Conservation (phyloP, 2,113 vertebrate genomes). For the Oncorhynchus masou region DNA sequence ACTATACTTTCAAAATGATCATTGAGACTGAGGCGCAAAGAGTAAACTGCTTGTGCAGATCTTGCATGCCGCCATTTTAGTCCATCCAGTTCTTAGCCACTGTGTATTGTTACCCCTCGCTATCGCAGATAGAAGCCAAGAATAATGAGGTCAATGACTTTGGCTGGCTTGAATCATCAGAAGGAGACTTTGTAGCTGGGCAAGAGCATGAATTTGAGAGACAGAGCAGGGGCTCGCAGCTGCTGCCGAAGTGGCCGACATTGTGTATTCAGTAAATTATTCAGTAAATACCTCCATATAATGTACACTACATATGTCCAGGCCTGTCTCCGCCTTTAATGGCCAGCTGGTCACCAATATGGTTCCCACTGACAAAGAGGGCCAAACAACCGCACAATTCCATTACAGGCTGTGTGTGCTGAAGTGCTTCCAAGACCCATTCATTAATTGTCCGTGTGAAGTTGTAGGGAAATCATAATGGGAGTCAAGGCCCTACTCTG, state of each 20-base stretch:
- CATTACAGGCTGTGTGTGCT: slow-evolving; percentile 67
- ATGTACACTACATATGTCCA: slow-evolving; percentile 79
- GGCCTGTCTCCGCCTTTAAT: slow-evolving; percentile 71
- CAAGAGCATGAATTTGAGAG: slow-evolving; percentile 40
- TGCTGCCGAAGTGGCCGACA: slow-evolving; percentile 58
- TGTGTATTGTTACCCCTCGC: slow-evolving; percentile 44
- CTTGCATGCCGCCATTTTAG: slow-evolving; percentile 33
- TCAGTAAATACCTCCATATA: slow-evolving; percentile 77
- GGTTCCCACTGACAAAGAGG: slow-evolving; percentile 68
- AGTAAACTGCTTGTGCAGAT: slow-evolving; percentile 37
- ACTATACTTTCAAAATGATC: slow-evolving; percentile 44
- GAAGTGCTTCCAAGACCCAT: slow-evolving; percentile 74
- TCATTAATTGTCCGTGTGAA: slow-evolving; percentile 78
- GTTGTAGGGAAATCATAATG: slow-evolving; percentile 76
- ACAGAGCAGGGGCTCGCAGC: slow-evolving; percentile 56
- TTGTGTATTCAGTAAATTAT: slow-evolving; percentile 78
- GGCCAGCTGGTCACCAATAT: slow-evolving; percentile 83
- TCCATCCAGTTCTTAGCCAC: slow-evolving; percentile 39
- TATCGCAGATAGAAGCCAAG: slow-evolving; percentile 63
- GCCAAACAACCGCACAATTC: slow-evolving; percentile 68
- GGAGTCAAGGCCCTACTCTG: slow-evolving; percentile 70
- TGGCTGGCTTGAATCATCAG: slow-evolving; percentile 71
- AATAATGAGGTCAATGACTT: slow-evolving; percentile 66
- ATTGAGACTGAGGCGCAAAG: slow-evolving; percentile 45
- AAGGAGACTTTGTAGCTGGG: slow-evolving; percentile 47